These are phyloP conservation scores for Holcopasites calliopsidis DNA, from an alignment of 1,140 invertebrate genomes.

Conservation along the genomic window DNA sequence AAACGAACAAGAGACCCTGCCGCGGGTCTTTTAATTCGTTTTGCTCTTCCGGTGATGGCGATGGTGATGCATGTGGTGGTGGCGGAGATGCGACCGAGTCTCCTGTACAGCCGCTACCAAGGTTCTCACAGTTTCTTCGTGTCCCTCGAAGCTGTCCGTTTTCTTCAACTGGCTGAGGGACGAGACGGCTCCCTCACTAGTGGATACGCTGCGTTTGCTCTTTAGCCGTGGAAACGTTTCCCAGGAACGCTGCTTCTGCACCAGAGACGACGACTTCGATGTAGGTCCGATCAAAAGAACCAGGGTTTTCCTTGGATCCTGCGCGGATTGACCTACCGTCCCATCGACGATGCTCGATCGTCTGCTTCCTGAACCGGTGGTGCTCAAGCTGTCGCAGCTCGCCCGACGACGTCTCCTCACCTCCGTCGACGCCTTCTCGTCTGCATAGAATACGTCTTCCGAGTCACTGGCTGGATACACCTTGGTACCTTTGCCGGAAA, in stretches of 20 bases:
- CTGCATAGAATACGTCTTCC: conserved; percentile 82
- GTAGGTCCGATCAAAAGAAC: conserved; percentile 78
- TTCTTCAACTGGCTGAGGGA: conserved; percentile 80
- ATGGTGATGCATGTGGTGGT: conserved; percentile 75
- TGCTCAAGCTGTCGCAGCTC: conserved; percentile 76
- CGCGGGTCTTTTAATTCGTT: conserved; percentile 77
- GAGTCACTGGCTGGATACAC: conserved; percentile 83
- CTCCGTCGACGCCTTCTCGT: conserved; percentile 59
- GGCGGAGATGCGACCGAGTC: conserved; percentile 79
- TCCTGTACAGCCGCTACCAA: conserved; percentile 86
- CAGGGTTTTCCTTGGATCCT: conserved; percentile 79
- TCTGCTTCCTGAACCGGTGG: conserved; percentile 76
- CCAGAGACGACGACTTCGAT: conserved; percentile 76
- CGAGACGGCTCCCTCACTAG: conserved; percentile 45
- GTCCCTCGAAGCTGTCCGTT: conserved; percentile 85
- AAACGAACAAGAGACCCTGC: background rate
- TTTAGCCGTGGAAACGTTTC: conserved; percentile 84
- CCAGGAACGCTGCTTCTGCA: conserved; percentile 84
- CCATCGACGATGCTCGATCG: conserved; percentile 78
- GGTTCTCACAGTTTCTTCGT: conserved; percentile 86
- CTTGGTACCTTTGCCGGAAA: conserved; percentile 68
- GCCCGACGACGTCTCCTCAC: conserved; percentile 70
- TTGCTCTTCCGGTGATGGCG: conserved; percentile 77
- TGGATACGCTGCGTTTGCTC: conserved; percentile 67
- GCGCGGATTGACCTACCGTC: conserved; percentile 73